Conservation (phyloP, 2,888 invertebrate species). For the Myopa tessellatipennis region DNA sequence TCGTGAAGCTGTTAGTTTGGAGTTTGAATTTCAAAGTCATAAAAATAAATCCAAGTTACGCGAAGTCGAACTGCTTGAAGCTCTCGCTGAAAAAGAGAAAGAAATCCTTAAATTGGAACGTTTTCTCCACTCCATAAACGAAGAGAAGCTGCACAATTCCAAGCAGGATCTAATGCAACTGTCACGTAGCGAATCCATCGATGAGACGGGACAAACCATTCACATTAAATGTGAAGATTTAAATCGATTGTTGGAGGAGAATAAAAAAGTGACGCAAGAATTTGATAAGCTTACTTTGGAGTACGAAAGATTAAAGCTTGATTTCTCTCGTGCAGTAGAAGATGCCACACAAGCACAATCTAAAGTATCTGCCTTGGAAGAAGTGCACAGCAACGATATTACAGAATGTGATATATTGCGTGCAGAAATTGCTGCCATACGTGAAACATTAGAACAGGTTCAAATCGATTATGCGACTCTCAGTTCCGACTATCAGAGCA, state of each 20-base stretch:
- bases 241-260: slow-evolving; percentile 52
- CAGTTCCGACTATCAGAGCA: slow-evolving; percentile 49
- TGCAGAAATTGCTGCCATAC: slow-evolving; percentile 50
- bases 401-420: slow-evolving; percentile 54
- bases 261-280: slow-evolving; percentile 47
- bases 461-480: slow-evolving; percentile 51
- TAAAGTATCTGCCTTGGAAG: slow-evolving; percentile 44
- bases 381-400: slow-evolving; percentile 40
- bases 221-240: slow-evolving; percentile 58
- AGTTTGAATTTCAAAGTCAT: slow-evolving; percentile 71
- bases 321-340: slow-evolving; percentile 41
- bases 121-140: slow-evolving; percentile 50
- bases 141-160: slow-evolving; percentile 54
- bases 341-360: slow-evolving; percentile 42
- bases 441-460: slow-evolving; percentile 51
- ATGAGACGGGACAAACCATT: slow-evolving; percentile 44
- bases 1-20: slow-evolving; percentile 61
- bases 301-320: slow-evolving; percentile 46
- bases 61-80: slow-evolving; percentile 71
- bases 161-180: slow-evolving; percentile 56
- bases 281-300: slow-evolving; percentile 48
- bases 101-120: slow-evolving; percentile 53
- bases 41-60: slow-evolving; percentile 70
- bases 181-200: slow-evolving; percentile 44
- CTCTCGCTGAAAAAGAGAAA: slow-evolving; percentile 67